A percentile compares a stretch with the other conserved stretches of the same genome.
These are phyloP conservation scores for Conopomorpha cramerella DNA, from an alignment of 1,140 invertebrate genomes.

Conservation along the genomic window DNA sequence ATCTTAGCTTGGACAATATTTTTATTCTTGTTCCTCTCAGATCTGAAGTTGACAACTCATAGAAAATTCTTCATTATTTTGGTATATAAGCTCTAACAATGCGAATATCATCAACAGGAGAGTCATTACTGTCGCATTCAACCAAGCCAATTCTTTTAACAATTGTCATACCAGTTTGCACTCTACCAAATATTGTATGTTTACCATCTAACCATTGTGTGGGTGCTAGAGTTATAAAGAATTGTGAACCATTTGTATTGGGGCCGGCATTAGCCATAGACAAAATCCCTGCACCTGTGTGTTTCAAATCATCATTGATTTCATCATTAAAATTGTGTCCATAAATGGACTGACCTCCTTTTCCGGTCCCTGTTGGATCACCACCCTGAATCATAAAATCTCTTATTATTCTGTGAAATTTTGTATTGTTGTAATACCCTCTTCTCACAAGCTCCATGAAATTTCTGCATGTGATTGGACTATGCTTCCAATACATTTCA, in stretches of 20 bases:
- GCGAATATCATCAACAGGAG: slow-evolving; percentile 88
- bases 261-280: slow-evolving; percentile 90
- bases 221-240: slow-evolving; percentile 96
- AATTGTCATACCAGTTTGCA: slow-evolving; percentile 86
- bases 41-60: no score
- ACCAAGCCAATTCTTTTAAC: slow-evolving; percentile 91
- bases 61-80: slow-evolving; percentile 22
- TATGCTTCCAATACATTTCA: slow-evolving; percentile 98
- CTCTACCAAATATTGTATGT: slow-evolving; percentile 94
- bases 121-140: slow-evolving; percentile 89
- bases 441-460: slow-evolving; percentile 91
- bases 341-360: slow-evolving; percentile 96
- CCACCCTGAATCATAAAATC: slow-evolving; percentile 98
- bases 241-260: slow-evolving; percentile 96
- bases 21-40: no score
- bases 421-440: slow-evolving; percentile 95
- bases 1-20: no score
- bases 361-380: slow-evolving; percentile 93
- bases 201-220: slow-evolving; percentile 98
- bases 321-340: slow-evolving; percentile 95
- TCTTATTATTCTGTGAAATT: slow-evolving; percentile 94
- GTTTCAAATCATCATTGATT: slow-evolving; percentile 92
- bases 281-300: slow-evolving; percentile 79
- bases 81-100: slow-evolving; percentile 76
- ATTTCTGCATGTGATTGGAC: slow-evolving; percentile 93